Evolutionary conservation across 2,113 vertebrate genomes (phyloP).

Genomic region (Megaceryle maxima): DNA sequence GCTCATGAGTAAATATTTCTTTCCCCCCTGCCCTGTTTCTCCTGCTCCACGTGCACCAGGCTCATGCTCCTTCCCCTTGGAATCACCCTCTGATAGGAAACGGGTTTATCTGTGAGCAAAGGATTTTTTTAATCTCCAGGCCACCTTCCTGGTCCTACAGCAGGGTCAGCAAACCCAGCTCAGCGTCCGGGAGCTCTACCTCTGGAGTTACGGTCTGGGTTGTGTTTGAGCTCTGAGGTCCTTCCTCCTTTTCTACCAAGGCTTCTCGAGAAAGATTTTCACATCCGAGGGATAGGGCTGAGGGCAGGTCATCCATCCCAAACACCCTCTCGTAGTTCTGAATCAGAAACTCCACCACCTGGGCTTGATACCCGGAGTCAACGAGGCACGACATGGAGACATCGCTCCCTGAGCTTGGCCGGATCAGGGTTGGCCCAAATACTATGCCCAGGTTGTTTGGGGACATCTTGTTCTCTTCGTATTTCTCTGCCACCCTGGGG

Average conservation of each 20-base stretch:
- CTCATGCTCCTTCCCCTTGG: not conserved
- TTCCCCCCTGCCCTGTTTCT: not conserved
- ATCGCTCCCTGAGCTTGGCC: constrained; percentile 72
- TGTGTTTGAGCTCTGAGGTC: constrained; percentile 23
- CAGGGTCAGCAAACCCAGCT: not conserved
- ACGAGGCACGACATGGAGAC: constrained; percentile 81
- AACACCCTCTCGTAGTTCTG: constrained; percentile 82
- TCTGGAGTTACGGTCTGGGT: not conserved
- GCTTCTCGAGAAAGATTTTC: constrained; percentile 32
- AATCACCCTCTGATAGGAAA: not conserved
- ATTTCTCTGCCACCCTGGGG: constrained; percentile 83
- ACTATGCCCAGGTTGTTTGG: constrained; percentile 91
- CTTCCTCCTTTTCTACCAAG: constrained; percentile 14
- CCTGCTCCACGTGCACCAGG: not conserved
- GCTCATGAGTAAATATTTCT: not conserved
- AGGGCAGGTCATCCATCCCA: constrained; percentile 66
- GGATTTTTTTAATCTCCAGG: not conserved
- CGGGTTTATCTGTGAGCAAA: no score
- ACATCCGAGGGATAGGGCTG: not conserved
- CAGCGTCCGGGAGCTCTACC: not conserved
- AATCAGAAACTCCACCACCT: constrained; percentile 89
- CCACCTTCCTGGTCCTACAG: not conserved
- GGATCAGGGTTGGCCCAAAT: constrained; percentile 90
- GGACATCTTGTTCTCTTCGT: constrained; percentile 92
- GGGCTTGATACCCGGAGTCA: constrained; percentile 87